Base-by-base conservation (phyloP, 1,140 invertebrate genomes). In the Conus ventricosus region DNA sequence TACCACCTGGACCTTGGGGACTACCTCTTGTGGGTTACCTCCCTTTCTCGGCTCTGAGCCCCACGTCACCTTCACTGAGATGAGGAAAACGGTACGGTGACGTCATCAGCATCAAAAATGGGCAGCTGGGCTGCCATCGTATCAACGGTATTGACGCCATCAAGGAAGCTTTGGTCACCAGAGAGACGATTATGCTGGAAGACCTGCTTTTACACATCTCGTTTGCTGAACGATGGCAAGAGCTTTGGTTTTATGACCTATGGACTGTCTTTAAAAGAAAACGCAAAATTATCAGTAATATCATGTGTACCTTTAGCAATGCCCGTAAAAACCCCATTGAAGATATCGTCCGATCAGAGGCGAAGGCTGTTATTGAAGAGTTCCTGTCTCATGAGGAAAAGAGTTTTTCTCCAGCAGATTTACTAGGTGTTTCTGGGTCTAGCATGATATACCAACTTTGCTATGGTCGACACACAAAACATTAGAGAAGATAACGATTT, bases 401-500 rank as follows among this genome's bases (percentile, higher is more conserved):
- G 54, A n/a, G 84, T 10, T 92, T 92, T 54, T 83, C 90, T 57
- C 91, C 91, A 1, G 67, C 54, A 17, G 84, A 89, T 1, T 4
- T 5, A 15, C 81, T 91, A 23, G 57, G 71, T 5, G 20, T 91
- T 5, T 80, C 89, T n/a, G 81, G 85, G 5, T 91, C 88, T 5
- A 91, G 91, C 84, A 83, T 91, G 27, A 85, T 92, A 0, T 91
- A 89, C 82, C 90, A 92, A 78, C 60, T 92, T n/a, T 89, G 87
- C 54, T 91, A 88, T 54, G 91, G 90, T 0, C 83, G 54, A 63
- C 67, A 89, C 25, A 76, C n/a, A 88, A 39, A 88, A 89, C 23
- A 85, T 89, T 25, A 81, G 84, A 51, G 87, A 90, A 20, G 88
- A 91, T 71, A n/a, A 20, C 0, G 67, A 71, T 71, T 71, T n/a